These are phyloP conservation scores for Grallaria varia DNA, from an alignment of 2,113 vertebrate genomes.

Conservation along the genomic window DNA sequence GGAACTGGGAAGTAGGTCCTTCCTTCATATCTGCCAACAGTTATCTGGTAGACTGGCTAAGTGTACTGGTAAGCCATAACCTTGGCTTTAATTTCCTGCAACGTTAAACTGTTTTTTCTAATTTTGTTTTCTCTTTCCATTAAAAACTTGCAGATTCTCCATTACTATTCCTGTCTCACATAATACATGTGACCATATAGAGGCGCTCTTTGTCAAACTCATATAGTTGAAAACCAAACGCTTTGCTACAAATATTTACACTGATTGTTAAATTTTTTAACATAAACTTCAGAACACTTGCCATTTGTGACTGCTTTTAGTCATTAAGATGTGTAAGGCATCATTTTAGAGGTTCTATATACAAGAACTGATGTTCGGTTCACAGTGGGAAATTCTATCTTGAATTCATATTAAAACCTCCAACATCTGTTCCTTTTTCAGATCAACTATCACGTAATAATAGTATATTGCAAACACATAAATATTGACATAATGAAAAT, in stretches of 20 bases:
- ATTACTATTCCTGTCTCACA: background rate
- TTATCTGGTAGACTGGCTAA: background rate
- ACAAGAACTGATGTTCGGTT: background rate
- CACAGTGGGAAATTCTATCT: background rate
- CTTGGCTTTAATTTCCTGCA: background rate
- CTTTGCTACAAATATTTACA: background rate
- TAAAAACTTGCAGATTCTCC: background rate
- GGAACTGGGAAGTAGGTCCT: background rate
- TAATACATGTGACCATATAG: accelerated
- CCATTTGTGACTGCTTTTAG: background rate
- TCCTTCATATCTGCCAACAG: background rate
- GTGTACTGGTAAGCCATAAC: background rate
- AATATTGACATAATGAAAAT: background rate
- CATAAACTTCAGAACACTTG: background rate
- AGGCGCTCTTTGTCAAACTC: background rate
- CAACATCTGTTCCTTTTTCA: background rate
- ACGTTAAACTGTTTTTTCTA: background rate
- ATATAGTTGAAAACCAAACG: background rate
- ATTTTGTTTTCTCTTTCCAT: background rate
- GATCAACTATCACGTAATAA: background rate
- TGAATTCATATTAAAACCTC: background rate
- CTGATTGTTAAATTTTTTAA: background rate
- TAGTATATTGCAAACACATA: background rate
- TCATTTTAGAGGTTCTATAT: background rate
- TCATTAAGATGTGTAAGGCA: background rate